Conservation (phyloP, 2,888 invertebrate genomes). For the Morpho helenor region DNA sequence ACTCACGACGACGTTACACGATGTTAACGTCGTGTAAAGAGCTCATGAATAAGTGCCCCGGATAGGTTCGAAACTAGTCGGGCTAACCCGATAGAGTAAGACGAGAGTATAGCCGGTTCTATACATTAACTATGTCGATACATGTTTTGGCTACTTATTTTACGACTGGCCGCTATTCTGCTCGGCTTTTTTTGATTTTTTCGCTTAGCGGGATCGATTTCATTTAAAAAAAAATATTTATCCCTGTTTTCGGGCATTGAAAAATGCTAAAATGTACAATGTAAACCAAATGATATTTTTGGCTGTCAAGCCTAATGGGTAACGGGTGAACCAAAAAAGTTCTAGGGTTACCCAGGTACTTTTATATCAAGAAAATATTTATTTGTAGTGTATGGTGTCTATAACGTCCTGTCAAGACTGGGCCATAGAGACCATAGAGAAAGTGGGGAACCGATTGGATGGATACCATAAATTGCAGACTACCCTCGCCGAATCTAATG, state of each 20-base stretch:
- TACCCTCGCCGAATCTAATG: constrained; percentile 79
- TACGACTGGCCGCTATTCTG: neutral
- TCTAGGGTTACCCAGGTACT: no score
- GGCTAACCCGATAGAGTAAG: no score
- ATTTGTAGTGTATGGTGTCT: constrained; percentile 77
- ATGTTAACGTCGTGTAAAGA: no score
- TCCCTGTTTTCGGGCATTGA: neutral
- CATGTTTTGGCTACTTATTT: neutral
- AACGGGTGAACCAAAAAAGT: no score
- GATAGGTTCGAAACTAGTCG: no score
- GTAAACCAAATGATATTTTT: neutral
- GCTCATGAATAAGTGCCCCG: no score
- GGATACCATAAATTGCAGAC: constrained; percentile 84
- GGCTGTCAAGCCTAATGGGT: neutral
- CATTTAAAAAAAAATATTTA: neutral
- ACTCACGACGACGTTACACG: no score
- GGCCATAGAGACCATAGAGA: constrained; percentile 83
- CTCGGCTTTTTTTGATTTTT: no score
- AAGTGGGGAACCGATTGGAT: constrained; percentile 79
- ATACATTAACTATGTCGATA: no score
- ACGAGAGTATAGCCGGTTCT: no score
- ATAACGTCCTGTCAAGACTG: constrained; percentile 80
- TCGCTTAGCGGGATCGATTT: no score
- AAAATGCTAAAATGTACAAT: neutral
- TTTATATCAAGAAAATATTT: no score